Percentiles rank a stretch among this genome's conserved stretches.
These are phyloP conservation scores for Euplagia quadripunctaria DNA, from an alignment of 2,888 invertebrate species.

Conservation along the genomic window DNA sequence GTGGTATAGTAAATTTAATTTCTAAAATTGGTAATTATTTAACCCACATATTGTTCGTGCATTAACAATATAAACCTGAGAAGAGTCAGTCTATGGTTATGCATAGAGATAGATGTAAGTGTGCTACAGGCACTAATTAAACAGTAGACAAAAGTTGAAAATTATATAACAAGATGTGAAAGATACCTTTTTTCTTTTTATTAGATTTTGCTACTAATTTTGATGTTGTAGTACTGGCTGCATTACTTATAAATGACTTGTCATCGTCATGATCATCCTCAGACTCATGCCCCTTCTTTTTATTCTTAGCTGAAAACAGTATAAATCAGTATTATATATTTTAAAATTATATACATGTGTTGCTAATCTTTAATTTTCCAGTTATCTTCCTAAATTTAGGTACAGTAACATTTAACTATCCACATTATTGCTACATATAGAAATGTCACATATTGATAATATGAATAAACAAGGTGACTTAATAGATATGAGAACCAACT, in stretches of 20 bases:
- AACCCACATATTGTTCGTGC: too few relatives aligned
- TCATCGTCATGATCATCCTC: constrained; percentile 80
- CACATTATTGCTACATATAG: too few relatives aligned
- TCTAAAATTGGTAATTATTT: too few relatives aligned
- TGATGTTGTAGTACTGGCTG: constrained; percentile 61
- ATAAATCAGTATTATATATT: neutral
- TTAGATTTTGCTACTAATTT: constrained; percentile 68
- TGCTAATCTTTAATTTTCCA: neutral
- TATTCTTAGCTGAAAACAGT: constrained; percentile 71
- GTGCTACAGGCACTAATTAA: too few relatives aligned
- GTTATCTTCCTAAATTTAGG: neutral
- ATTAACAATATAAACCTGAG: too few relatives aligned
- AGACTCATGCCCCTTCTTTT: constrained; percentile 79
- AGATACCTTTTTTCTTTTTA: constrained; percentile 83
- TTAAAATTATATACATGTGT: neutral
- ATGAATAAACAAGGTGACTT: neutral
- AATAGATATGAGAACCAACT: neutral
- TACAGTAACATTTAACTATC: neutral
- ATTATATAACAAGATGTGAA: neutral
- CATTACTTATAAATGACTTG: constrained; percentile 69
- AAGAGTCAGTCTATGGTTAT: too few relatives aligned
- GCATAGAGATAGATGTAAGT: too few relatives aligned
- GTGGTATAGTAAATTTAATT: too few relatives aligned
- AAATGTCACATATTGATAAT: too few relatives aligned
- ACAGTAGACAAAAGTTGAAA: too few relatives aligned